These are phyloP conservation scores for Acleris literana DNA, from an alignment of 2,888 invertebrate genomes.

Conservation along the genomic window DNA sequence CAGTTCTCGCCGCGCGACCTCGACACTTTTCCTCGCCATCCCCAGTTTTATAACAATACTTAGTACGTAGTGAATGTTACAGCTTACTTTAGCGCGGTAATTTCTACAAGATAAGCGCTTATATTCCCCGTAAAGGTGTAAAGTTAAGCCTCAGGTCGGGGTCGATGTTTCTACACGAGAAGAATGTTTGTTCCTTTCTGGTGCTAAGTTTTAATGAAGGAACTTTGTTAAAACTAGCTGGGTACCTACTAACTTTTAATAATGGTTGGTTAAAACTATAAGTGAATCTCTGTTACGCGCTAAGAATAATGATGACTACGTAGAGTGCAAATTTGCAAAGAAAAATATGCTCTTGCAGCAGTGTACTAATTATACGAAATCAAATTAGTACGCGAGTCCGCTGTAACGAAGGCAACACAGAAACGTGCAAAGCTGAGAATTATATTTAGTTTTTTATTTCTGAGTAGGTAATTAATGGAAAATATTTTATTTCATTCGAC, in stretches of 20 bases:
- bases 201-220: slow-evolving; percentile 77
- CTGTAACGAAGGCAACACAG: slow-evolving; percentile 13
- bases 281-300: slow-evolving; percentile 56
- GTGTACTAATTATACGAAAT: slow-evolving; percentile 38
- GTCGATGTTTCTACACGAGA: slow-evolving; percentile 59
- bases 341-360: slow-evolving; percentile 43
- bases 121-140: slow-evolving; percentile 37
- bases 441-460: slow-evolving; percentile 4
- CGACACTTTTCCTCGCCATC: slow-evolving; percentile 24
- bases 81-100: slow-evolving; percentile 32
- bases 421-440: slow-evolving; percentile 3
- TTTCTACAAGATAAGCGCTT: slow-evolving; percentile 32
- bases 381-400: slow-evolving; percentile 13
- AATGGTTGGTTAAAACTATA: slow-evolving; percentile 64
- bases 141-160: slow-evolving; percentile 43
- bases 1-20: slow-evolving; percentile 9
- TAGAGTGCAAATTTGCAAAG: slow-evolving; percentile 47
- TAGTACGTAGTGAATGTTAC: slow-evolving; percentile 32
- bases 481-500: slow-evolving; percentile 4
- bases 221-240: slow-evolving; percentile 74
- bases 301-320: slow-evolving; percentile 64
- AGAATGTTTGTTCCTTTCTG: slow-evolving; percentile 72
- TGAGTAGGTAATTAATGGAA: slow-evolving; percentile 2
- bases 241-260: slow-evolving; percentile 66
- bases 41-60: slow-evolving; percentile 28